Base-by-base conservation (phyloP, 2,113 vertebrate species). In the Micronycteris hirsuta region DNA sequence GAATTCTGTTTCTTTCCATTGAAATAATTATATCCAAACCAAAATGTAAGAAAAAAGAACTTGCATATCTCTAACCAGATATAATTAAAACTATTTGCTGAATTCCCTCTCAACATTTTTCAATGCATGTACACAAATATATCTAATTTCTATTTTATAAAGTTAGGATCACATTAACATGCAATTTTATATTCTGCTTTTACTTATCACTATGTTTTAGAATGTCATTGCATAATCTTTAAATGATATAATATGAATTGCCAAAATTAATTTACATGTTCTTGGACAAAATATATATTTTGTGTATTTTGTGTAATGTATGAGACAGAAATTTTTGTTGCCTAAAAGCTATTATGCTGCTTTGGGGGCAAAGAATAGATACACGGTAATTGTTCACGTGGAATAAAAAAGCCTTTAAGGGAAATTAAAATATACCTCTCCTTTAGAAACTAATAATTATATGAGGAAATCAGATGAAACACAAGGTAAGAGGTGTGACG, bases 101-200 rank as follows among this genome's bases (percentile, higher is more conserved):
- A 19, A 49, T 78, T 89, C 87, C 19, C 12, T 84, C 78, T 81
- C 31, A 80, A 77, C 11, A 63, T 63, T 95, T 89, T 77, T 54
- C 36, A 81, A 24, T 63, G 24, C 5, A 22, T 77, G 2, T 31
- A 76, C 94, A 8, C 16, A 88, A 85, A 85, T 88, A 81, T 22
- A 92, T 41, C n/a, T 89, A 58, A 68, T 81, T 78, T 86, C 12
- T 82, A 6, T 77, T 97, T 68, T 67, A 68, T 86, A 88, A 93
- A 92, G 24, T 24, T 58, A 71, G 20, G 8, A 24, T 63, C 5
- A 24, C 56, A 87, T 52, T 56, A 36, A 88, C 28, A 47, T 19
- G 26, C 4, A 85, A 71, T 91, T 90, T 89, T 95, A 13, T 73
- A 14, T 61, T 71, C 16, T 71, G 28, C n/a, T 71, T 93, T 89